Conservation (phyloP, 2,888 invertebrate genomes). For the Dendrolimus houi region DNA sequence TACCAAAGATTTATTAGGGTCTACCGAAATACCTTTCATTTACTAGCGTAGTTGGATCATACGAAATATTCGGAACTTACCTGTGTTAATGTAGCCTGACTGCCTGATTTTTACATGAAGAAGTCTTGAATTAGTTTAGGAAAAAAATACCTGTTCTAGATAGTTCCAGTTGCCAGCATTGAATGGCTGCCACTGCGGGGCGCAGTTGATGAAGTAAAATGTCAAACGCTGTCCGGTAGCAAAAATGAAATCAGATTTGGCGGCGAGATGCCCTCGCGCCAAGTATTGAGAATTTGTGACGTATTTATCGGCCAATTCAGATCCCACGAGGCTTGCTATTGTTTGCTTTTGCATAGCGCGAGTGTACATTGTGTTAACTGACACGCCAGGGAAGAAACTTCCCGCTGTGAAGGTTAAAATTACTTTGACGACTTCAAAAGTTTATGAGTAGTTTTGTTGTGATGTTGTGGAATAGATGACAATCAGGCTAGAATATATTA, state of each 20-base stretch:
- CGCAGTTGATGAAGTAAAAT: constrained; percentile 80
- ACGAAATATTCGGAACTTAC: no score
- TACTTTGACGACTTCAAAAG: no score
- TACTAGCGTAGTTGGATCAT: no score
- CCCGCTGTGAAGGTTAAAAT: constrained; percentile 40
- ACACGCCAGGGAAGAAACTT: constrained; percentile 61
- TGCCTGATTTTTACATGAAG: no score
- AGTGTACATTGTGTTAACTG: constrained; percentile 51
- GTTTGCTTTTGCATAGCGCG: constrained; percentile 44
- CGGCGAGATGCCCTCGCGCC: constrained; percentile 78
- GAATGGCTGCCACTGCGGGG: constrained; percentile 81
- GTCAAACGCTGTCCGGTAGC: constrained; percentile 75
- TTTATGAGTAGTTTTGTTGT: no score
- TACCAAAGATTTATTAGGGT: no score
- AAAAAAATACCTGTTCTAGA: constrained; percentile 50
- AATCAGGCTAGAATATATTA: no score
- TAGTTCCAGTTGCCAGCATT: constrained; percentile 78
- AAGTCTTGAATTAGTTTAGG: no score
- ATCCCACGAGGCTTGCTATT: constrained; percentile 41
- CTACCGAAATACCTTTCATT: not conserved
- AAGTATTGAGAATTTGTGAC: constrained; percentile 60
- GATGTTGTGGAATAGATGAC: no score
- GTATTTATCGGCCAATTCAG: constrained; percentile 53
- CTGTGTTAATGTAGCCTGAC: no score
- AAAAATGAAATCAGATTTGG: constrained; percentile 79